Conservation (phyloP, 2,113 vertebrate genomes). For the Semnornis frantzii region DNA sequence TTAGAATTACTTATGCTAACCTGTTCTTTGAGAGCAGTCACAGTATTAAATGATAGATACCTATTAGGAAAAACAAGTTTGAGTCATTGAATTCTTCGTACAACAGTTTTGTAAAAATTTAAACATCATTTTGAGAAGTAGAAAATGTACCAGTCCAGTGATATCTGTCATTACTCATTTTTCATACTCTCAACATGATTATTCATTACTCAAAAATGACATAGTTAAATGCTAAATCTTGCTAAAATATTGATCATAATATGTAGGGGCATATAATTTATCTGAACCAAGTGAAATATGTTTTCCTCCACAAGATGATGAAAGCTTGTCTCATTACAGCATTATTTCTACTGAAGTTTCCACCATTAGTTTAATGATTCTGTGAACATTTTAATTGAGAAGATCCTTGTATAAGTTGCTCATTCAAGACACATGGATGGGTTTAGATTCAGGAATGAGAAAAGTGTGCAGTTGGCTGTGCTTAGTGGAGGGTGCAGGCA, state of each 20-base stretch:
- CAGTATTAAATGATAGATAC: slow-evolving; percentile 27
- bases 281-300: slow-evolving; percentile 57
- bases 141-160: slow-evolving; percentile 40
- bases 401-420: slow-evolving; percentile 19
- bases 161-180: slow-evolving; percentile 63
- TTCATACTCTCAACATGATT: slow-evolving; percentile 27
- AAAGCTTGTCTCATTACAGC: slow-evolving; percentile 66
- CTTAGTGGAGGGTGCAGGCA: neutral
- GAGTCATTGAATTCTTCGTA: slow-evolving; percentile 38
- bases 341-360: slow-evolving; percentile 63
- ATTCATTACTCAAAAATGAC: slow-evolving; percentile 67
- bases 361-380: slow-evolving; percentile 54
- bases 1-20: neutral
- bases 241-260: slow-evolving; percentile 70
- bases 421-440: slow-evolving; percentile 26
- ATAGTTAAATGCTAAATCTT: slow-evolving; percentile 58
- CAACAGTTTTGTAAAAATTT: slow-evolving; percentile 43
- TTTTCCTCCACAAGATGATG: slow-evolving; percentile 62
- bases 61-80: slow-evolving; percentile 52
- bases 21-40: neutral
- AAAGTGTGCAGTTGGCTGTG: neutral
- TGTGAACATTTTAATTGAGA: slow-evolving; percentile 43
- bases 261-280: slow-evolving; percentile 58
- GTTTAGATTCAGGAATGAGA: neutral
- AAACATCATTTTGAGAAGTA: slow-evolving; percentile 33